phyloP scores from a whole-genome alignment of 2,888 invertebrate species.

The Margaritifera margaritifera region DNA sequence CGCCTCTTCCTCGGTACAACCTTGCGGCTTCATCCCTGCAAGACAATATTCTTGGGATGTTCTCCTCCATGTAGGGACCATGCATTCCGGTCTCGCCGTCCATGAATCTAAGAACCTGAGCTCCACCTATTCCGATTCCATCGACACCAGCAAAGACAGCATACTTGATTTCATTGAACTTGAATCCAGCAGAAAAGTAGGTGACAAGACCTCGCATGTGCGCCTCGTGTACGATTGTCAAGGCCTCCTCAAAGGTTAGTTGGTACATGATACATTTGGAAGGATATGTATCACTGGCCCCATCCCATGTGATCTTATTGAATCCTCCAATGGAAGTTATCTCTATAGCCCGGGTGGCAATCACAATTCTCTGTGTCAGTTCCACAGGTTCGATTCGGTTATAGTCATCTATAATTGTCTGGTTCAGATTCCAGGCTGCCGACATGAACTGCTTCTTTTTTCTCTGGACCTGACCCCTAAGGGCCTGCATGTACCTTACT shows the following conservation, averaged over 20 bases:
- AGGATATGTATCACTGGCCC: constrained; percentile 52
- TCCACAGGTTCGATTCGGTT: constrained; percentile 15
- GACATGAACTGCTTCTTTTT: too few species aligned
- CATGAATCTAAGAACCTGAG: constrained; percentile 48
- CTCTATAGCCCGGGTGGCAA: constrained; percentile 42
- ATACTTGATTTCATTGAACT: constrained; percentile 48
- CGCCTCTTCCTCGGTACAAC: constrained; percentile 39
- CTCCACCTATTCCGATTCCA: constrained; percentile 51
- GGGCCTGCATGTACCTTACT: too few species aligned
- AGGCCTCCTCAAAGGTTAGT: constrained; percentile 43
- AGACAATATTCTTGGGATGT: constrained; percentile 44
- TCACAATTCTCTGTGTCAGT: constrained; percentile 23
- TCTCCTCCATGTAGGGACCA: constrained; percentile 54
- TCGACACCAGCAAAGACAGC: constrained; percentile 49
- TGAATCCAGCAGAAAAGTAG: too few species aligned
- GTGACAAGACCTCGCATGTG: constrained; percentile 51
- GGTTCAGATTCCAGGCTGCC: too few species aligned
- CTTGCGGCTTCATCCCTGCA: constrained; percentile 43
- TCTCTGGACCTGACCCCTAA: too few species aligned
- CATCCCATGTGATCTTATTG: too few species aligned
- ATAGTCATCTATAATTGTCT: too few species aligned
- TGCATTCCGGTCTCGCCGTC: constrained; percentile 51
- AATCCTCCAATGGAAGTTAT: constrained; percentile 47
- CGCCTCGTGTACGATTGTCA: constrained; percentile 47
- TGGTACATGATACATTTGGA: constrained; percentile 56